Percentiles rank a stretch among this genome's conserved stretches.
phyloP scores from a whole-genome alignment of 2,113 vertebrate species.

The Egretta garzetta region DNA sequence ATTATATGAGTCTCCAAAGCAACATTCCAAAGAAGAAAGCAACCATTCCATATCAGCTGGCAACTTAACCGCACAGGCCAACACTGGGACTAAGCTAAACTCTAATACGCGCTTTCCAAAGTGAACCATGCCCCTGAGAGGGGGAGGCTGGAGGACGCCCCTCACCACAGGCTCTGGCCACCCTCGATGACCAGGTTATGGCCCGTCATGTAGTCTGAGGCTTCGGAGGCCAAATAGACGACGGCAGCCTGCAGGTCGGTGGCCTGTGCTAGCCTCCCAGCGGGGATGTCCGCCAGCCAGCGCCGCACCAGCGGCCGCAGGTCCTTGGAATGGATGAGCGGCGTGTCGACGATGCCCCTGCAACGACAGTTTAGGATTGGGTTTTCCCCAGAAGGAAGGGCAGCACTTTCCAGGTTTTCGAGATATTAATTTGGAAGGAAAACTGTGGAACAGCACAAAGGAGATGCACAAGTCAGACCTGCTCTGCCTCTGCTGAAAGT shows the following conservation, averaged over 20 bases:
- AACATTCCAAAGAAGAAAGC: neutral
- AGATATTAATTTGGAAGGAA: neutral
- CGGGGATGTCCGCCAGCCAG: constrained; percentile 85
- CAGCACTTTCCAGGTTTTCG: accelerated
- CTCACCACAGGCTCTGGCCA: constrained; percentile 86
- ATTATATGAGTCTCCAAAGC: neutral
- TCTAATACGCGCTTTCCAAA: accelerated
- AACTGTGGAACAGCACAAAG: accelerated
- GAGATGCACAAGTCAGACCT: neutral
- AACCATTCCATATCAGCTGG: neutral
- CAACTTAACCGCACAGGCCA: neutral
- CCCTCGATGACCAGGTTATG: constrained; percentile 90
- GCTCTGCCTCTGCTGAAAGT: neutral
- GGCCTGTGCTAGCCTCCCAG: constrained; percentile 83
- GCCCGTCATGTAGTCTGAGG: constrained; percentile 87
- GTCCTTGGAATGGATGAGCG: constrained; percentile 82
- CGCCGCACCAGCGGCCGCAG: constrained; percentile 81
- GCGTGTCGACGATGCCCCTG: constrained; percentile 87
- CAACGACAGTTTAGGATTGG: accelerated
- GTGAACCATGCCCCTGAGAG: accelerated
- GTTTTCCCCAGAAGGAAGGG: neutral
- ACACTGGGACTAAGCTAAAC: neutral
- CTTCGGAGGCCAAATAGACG: constrained; percentile 85
- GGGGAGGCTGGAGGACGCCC: accelerated
- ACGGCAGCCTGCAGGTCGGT: constrained; percentile 87